Evolutionary conservation across 2,888 invertebrate species (phyloP).

Genomic region (Limnephilus auricula): DNA sequence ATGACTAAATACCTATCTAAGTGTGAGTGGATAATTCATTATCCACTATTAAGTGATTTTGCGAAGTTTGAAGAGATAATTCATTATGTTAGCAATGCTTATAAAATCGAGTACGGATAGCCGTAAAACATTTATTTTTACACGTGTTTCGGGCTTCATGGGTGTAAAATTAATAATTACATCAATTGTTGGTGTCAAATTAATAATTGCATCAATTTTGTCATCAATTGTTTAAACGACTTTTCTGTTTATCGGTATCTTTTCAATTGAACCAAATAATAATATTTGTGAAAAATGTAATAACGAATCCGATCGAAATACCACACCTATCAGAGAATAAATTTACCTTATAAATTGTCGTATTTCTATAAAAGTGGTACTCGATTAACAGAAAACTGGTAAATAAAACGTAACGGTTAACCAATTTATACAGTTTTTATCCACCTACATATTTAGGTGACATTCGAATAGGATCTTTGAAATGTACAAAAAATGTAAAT

Average conservation of each 20-base stretch:
- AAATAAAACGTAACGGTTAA: conserved; percentile 46
- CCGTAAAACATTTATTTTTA: background rate
- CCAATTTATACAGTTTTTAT: conserved; percentile 43
- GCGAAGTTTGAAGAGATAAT: no score
- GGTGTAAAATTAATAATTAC: background rate
- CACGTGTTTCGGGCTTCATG: background rate
- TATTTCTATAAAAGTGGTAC: conserved; percentile 40
- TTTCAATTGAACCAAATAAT: background rate
- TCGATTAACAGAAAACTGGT: conserved; percentile 43
- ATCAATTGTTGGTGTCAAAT: no score
- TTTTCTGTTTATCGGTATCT: background rate
- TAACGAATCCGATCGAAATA: background rate
- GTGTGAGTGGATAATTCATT: no score
- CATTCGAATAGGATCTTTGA: conserved; percentile 32
- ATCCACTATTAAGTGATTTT: no score
- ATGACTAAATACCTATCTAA: no score
- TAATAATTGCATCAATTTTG: background rate
- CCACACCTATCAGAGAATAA: conserved; percentile 13
- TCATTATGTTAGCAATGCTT: no score
- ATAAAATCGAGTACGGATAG: no score
- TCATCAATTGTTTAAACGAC: background rate
- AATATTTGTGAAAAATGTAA: background rate
- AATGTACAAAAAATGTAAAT: conserved; percentile 43
- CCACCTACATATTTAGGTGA: conserved; percentile 43
- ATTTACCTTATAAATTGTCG: conserved; percentile 35